These are phyloP conservation scores for Orbicella faveolata DNA, from an alignment of 64 coral and sea anemone species.

Conservation along the genomic window DNA sequence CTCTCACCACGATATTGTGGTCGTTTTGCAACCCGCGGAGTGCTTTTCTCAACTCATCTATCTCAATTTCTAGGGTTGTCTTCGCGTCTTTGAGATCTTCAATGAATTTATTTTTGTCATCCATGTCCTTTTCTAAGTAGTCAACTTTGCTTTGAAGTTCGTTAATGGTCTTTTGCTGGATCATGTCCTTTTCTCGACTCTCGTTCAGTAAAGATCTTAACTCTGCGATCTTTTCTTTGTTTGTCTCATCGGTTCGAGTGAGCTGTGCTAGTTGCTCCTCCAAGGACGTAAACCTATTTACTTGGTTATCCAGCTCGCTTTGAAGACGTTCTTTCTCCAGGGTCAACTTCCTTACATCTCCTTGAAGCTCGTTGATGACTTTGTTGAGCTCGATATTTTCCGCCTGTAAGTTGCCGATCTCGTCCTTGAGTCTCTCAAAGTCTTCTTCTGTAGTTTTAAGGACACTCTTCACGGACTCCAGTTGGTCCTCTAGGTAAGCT, in stretches of 20 bases:
- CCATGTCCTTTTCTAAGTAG: constrained; percentile 53
- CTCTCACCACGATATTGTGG: constrained; percentile 55
- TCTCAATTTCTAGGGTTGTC: constrained; percentile 50
- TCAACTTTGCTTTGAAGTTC: constrained; percentile 76
- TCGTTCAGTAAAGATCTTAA: constrained; percentile 41
- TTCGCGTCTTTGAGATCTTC: constrained; percentile 69
- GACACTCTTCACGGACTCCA: constrained; percentile 66
- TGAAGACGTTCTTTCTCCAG: constrained; percentile 64
- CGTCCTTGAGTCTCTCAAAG: constrained; percentile 61
- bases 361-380: constrained; percentile 60
- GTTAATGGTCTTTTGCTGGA: constrained; percentile 60
- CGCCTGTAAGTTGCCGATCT: constrained; percentile 58
- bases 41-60: constrained; percentile 75
- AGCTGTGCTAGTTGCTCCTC: constrained; percentile 70
- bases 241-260: constrained; percentile 48
- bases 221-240: constrained; percentile 79
- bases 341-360: constrained; percentile 46
- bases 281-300: constrained; percentile 51
- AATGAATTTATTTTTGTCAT: constrained; percentile 63
- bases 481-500: constrained; percentile 61
- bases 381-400: constrained; percentile 84
- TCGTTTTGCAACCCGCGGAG: constrained; percentile 66
- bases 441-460: constrained; percentile 62
- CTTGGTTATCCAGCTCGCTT: constrained; percentile 69
- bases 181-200: constrained; percentile 68